Conservation (phyloP, 2,888 invertebrate species). For the Nomada ruficornis region DNA sequence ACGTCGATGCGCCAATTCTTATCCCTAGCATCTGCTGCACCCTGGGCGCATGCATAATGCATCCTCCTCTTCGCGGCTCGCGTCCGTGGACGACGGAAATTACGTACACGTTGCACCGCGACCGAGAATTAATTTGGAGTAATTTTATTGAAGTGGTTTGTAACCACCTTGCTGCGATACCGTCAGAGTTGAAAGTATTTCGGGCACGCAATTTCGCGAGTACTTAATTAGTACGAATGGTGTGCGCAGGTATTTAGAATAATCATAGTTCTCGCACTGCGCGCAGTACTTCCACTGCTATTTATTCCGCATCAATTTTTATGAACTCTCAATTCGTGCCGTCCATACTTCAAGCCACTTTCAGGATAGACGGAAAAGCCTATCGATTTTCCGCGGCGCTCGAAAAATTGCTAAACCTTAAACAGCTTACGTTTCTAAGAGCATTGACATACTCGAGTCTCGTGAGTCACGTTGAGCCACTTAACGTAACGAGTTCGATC, state of each 20-base stretch:
- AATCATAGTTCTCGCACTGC: too few species aligned
- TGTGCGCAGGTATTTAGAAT: too few species aligned
- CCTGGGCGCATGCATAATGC: slow-evolving; percentile 68
- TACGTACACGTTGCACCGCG: slow-evolving; percentile 14
- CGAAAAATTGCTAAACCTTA: slow-evolving; percentile 20
- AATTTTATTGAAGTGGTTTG: background rate
- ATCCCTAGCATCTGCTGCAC: slow-evolving; percentile 67
- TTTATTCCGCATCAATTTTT: too few species aligned
- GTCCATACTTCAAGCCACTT: too few species aligned
- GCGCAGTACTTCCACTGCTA: too few species aligned
- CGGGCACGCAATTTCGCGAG: too few species aligned
- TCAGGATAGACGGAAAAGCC: background rate
- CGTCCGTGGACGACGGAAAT: slow-evolving; percentile 10
- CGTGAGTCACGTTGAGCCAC: slow-evolving; percentile 72
- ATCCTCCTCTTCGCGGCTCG: slow-evolving; percentile 44
- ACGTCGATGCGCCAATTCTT: slow-evolving; percentile 74
- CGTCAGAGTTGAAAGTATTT: too few species aligned
- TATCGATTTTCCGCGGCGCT: background rate
- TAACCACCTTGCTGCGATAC: too few species aligned
- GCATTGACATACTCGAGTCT: slow-evolving; percentile 30
- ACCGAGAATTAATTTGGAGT: slow-evolving; percentile 22
- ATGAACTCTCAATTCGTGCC: too few species aligned
- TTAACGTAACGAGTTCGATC: slow-evolving; percentile 71
- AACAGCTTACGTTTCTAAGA: slow-evolving; percentile 28
- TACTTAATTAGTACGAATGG: too few species aligned